phyloP scores from a whole-genome alignment of 2,888 invertebrate species.

The Catocala fraxini region DNA sequence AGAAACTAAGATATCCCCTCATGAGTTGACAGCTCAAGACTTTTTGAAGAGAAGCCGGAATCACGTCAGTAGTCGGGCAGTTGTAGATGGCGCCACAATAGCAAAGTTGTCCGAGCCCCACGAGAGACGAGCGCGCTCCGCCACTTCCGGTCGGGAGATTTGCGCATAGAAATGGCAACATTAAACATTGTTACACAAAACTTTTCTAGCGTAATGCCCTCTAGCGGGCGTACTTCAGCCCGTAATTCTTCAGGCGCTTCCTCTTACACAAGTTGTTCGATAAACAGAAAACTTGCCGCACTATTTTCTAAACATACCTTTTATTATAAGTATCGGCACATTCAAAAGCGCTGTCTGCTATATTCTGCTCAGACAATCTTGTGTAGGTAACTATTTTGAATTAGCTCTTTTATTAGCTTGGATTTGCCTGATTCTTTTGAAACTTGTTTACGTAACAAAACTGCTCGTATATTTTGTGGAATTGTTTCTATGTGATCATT shows the following conservation, averaged over 20 bases:
- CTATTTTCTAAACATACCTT: constrained; percentile 43
- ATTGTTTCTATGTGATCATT: background rate
- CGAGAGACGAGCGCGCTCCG: constrained; percentile 64
- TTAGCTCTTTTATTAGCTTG: constrained; percentile 4
- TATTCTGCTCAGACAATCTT: constrained; percentile 6
- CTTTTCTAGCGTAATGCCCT: constrained; percentile 81
- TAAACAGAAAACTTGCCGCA: constrained; percentile 67
- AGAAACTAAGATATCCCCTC: constrained; percentile 80
- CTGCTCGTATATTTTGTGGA: background rate
- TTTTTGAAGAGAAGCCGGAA: constrained; percentile 85
- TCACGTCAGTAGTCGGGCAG: constrained; percentile 81
- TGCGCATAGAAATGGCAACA: constrained; percentile 86
- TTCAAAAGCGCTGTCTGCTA: constrained; percentile 20
- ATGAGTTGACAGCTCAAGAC: constrained; percentile 81
- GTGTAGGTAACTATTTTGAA: constrained; percentile 4
- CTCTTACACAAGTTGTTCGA: constrained; percentile 69
- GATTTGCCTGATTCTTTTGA: background rate
- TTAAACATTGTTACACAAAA: constrained; percentile 85
- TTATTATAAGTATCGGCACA: constrained; percentile 36
- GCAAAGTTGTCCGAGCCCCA: constrained; percentile 72
- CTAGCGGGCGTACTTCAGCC: constrained; percentile 73
- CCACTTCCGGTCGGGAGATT: constrained; percentile 76
- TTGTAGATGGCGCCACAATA: constrained; percentile 84
- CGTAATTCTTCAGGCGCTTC: constrained; percentile 72
- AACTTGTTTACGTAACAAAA: background rate